Conservation (phyloP, 2,888 invertebrate species). For the Rhopalosiphum nymphaeae region DNA sequence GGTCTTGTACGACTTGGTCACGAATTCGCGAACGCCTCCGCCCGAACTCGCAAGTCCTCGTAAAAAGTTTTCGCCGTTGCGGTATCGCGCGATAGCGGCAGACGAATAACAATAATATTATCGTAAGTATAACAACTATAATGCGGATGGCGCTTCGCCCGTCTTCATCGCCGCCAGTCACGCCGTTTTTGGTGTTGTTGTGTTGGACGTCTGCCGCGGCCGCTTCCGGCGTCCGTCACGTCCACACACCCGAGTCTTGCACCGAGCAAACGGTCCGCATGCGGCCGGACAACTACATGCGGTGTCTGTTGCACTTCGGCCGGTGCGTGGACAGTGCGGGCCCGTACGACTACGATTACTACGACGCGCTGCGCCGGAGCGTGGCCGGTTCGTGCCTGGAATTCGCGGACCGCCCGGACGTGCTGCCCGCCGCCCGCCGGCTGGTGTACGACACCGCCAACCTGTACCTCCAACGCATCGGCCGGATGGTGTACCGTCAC, state of each 20-base stretch:
- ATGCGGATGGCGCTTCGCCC: neutral
- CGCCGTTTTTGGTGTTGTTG: neutral
- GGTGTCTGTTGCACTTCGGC: neutral
- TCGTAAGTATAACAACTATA: too few species aligned
- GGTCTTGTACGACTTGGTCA: neutral
- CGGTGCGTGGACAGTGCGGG: neutral
- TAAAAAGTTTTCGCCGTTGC: too few species aligned
- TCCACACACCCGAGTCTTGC: neutral
- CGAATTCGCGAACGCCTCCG: neutral
- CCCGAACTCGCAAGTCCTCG: too few species aligned
- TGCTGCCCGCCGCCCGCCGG: slow-evolving; percentile 22
- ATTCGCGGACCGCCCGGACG: neutral
- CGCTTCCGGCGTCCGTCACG: too few species aligned
- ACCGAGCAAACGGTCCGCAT: neutral
- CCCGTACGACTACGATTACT: neutral
- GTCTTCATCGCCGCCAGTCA: neutral
- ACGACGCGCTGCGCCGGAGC: slow-evolving; percentile 14
- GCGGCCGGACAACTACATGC: slow-evolving; percentile 1
- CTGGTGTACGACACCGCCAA: slow-evolving; percentile 26
- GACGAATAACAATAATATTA: too few species aligned
- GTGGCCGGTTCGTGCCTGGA: neutral
- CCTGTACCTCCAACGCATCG: slow-evolving; percentile 26
- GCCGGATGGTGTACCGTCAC: neutral
- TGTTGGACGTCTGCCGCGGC: neutral
- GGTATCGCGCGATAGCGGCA: too few species aligned